Evolutionary conservation across 2,113 vertebrate species (phyloP).

Genomic region (Phrynosoma blainvillii): DNA sequence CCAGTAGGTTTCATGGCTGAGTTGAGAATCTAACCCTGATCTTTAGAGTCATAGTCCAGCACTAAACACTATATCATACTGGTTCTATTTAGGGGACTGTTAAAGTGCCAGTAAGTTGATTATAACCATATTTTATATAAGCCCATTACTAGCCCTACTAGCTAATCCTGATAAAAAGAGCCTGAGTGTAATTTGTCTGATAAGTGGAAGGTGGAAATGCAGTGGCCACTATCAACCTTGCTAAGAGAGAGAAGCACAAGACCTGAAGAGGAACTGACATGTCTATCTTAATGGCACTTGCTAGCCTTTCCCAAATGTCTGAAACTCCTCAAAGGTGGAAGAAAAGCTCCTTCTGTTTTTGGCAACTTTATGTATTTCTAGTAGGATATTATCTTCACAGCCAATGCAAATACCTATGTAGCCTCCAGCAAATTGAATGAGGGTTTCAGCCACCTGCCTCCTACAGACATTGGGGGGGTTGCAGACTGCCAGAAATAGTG

Average conservation of each 20-base stretch:
- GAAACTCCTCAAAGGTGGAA: background rate
- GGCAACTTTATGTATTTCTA: background rate
- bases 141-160: background rate
- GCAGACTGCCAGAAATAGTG: too few relatives aligned
- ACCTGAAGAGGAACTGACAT: background rate
- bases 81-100: background rate
- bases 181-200: background rate
- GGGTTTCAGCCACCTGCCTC: too few relatives aligned
- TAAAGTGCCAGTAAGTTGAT: background rate
- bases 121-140: background rate
- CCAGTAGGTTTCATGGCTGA: background rate
- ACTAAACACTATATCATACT: too few relatives aligned
- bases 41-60: too few relatives aligned
- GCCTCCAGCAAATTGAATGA: background rate
- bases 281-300: background rate
- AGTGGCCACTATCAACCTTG: background rate
- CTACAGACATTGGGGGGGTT: too few relatives aligned
- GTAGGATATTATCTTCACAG: background rate
- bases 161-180: background rate
- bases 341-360: background rate
- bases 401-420: background rate
- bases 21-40: too few relatives aligned
- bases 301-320: background rate
- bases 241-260: background rate
- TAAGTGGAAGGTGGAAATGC: background rate